Percentiles rank a stretch among this genome's conserved stretches.
These are phyloP conservation scores for Melanotaenia duboulayi DNA, from an alignment of 2,113 vertebrate species.

Conservation along the genomic window DNA sequence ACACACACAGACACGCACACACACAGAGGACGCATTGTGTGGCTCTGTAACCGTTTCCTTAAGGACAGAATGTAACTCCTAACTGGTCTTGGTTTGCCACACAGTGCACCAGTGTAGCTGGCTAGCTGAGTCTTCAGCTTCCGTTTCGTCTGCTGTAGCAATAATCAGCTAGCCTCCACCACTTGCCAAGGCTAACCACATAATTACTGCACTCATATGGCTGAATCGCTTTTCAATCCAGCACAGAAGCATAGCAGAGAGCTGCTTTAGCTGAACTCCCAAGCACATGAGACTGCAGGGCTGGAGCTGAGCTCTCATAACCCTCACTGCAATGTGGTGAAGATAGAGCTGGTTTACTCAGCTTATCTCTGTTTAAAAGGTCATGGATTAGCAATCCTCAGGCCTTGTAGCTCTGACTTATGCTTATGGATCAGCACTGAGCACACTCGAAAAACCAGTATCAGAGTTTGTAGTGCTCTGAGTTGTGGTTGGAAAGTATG, in stretches of 20 bases:
- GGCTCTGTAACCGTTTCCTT: constrained; percentile 57
- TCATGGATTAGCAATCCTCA: constrained; percentile 71
- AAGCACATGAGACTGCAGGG: constrained; percentile 52
- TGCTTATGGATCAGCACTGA: constrained; percentile 42
- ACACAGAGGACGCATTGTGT: constrained; percentile 63
- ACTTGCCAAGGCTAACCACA: constrained; percentile 73
- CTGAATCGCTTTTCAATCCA: constrained; percentile 45
- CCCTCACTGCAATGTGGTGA: constrained; percentile 33
- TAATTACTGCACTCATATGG: constrained; percentile 69
- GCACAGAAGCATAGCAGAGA: constrained; percentile 44
- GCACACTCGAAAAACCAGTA: constrained; percentile 32
- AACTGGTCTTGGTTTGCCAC: constrained; percentile 56
- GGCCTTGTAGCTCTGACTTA: constrained; percentile 58
- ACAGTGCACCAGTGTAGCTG: constrained; percentile 62
- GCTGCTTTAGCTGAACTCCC: constrained; percentile 54
- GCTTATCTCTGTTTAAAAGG: constrained; percentile 71
- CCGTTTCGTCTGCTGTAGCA: constrained; percentile 52
- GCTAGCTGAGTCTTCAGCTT: constrained; percentile 29
- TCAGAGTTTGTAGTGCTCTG: constrained; percentile 19
- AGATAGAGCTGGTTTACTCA: constrained; percentile 57
- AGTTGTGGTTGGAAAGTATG: constrained; percentile 69
- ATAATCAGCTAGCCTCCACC: constrained; percentile 51
- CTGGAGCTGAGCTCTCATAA: constrained; percentile 45
- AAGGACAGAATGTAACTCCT: constrained; percentile 41
- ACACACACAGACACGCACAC: background rate